A percentile compares a stretch with the other conserved stretches of the same genome.
Conservation (phyloP, 2,797 vertebrate genomes). For the Mormyrops boulengeri region DNA sequence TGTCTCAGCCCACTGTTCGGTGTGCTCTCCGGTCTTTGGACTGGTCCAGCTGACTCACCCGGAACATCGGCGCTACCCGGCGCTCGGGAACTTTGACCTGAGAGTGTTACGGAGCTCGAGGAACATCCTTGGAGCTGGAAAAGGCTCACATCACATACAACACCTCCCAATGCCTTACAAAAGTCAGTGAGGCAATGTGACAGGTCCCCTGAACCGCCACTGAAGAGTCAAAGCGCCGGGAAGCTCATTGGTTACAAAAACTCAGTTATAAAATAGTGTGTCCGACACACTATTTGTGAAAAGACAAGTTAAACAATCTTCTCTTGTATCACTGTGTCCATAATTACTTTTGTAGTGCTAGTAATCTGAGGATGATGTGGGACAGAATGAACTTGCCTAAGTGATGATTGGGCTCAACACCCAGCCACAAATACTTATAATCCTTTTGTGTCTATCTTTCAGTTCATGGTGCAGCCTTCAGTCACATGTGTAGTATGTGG, state of each 20-base stretch:
- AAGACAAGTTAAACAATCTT: not conserved
- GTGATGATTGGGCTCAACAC: not conserved
- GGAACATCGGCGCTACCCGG: not conserved
- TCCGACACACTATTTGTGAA: not conserved
- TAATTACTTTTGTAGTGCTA: not conserved
- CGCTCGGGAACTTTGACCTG: not conserved
- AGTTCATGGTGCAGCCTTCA: not conserved
- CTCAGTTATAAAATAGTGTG: not conserved
- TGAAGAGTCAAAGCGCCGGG: not conserved
- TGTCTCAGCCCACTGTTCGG: conserved; percentile 25
- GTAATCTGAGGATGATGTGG: not conserved
- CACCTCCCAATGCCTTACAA: conserved; percentile 25
- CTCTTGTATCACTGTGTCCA: not conserved
- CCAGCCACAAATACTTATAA: not conserved
- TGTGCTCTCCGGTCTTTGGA: not conserved
- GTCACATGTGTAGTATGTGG: not conserved
- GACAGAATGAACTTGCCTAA: not conserved
- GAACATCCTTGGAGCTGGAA: not conserved
- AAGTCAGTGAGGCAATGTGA: not conserved
- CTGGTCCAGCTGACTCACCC: not conserved
- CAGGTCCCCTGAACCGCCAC: not conserved
- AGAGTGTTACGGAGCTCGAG: not conserved
- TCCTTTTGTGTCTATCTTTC: not conserved
- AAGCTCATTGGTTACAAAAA: not conserved
- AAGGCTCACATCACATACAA: not conserved